A percentile compares a stretch with the other conserved stretches of the same genome.
Evolutionary conservation across 2,113 vertebrate genomes (phyloP).

Genomic region (Sylvilagus bachmani): DNA sequence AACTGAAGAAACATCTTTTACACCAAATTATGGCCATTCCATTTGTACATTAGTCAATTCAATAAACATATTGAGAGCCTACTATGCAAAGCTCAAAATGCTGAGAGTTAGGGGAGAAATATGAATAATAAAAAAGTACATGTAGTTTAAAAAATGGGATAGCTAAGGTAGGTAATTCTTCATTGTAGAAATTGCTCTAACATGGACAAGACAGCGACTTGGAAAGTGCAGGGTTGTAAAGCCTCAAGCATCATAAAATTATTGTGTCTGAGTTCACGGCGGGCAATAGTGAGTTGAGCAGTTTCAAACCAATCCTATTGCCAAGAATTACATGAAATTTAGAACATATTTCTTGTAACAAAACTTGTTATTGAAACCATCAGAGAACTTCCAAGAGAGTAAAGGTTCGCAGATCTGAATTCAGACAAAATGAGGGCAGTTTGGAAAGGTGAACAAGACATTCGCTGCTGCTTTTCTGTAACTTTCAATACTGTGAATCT

Average conservation of each 20-base stretch:
- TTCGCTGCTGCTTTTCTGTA: neutral
- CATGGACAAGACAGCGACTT: neutral
- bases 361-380: neutral
- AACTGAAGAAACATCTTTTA: neutral
- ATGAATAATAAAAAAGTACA: neutral
- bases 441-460: neutral
- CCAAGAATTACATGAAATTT: neutral
- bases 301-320: neutral
- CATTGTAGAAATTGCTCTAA: neutral
- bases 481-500: neutral
- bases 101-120: neutral
- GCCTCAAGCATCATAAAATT: neutral
- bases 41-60: neutral
- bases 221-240: neutral
- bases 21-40: neutral
- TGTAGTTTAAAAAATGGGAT: neutral
- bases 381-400: neutral
- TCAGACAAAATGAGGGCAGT: neutral
- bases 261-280: neutral
- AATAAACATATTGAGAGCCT: neutral
- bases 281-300: neutral
- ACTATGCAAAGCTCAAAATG: neutral
- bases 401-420: neutral
- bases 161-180: neutral
- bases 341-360: neutral